A percentile compares a stretch with the other conserved stretches of the same genome.
Evolutionary conservation across 2,113 vertebrate genomes (phyloP).

Genomic region (Rhagologus leucostigma): DNA sequence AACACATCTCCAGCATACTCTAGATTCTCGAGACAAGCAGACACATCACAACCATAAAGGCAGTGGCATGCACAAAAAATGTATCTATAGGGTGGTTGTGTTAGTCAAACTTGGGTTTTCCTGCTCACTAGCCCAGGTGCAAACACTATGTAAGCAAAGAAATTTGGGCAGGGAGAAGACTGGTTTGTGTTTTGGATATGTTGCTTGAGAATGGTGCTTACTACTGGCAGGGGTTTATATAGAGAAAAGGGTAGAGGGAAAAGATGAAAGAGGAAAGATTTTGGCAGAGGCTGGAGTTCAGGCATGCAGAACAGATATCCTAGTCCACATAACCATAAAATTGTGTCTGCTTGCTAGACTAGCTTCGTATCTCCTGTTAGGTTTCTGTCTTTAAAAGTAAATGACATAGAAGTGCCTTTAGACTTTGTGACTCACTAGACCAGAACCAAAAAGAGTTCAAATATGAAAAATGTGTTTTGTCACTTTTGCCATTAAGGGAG

Average conservation of each 20-base stretch:
- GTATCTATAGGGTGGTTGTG: neutral
- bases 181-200: neutral
- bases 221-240: neutral
- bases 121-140: constrained; percentile 27
- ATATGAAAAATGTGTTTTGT: constrained; percentile 3
- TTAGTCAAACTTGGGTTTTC: constrained; percentile 19
- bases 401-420: neutral
- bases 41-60: neutral
- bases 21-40: constrained; percentile 61
- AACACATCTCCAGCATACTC: constrained; percentile 43
- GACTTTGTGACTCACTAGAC: neutral
- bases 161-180: neutral
- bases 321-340: constrained; percentile 38
- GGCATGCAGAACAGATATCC: constrained; percentile 38
- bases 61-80: constrained; percentile 37
- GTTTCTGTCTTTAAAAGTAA: constrained; percentile 10
- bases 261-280: constrained; percentile 16
- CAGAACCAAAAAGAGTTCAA: constrained; percentile 27
- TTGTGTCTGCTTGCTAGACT: neutral
- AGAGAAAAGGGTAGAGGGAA: neutral
- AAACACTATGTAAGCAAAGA: neutral
- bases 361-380: neutral
- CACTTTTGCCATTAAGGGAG: neutral
- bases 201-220: neutral
- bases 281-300: constrained; percentile 41